Evolutionary conservation across 2,797 vertebrate genomes (phyloP).

Genomic region (Amphiprion clarkii): DNA sequence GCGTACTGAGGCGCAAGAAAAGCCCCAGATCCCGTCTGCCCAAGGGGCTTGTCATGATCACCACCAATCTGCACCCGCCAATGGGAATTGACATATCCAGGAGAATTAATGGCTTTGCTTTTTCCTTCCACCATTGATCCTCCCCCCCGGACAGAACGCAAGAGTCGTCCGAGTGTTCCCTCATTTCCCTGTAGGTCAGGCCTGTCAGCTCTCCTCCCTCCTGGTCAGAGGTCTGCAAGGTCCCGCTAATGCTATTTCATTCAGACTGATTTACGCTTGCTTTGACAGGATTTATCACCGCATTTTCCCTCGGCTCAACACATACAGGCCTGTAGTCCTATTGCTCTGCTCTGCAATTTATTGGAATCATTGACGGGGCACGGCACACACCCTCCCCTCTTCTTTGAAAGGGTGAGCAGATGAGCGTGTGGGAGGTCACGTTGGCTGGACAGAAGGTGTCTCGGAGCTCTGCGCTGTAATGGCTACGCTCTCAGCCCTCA

Average conservation of each 20-base stretch:
- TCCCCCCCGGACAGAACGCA: conserved; percentile 64
- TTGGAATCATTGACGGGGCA: conserved; percentile 64
- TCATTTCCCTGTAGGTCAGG: conserved; percentile 77
- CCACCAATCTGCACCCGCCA: conserved; percentile 71
- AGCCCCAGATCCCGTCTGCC: conserved; percentile 56
- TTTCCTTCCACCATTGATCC: conserved; percentile 75
- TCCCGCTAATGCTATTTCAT: conserved; percentile 75
- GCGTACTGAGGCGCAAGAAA: conserved; percentile 68
- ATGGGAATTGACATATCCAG: conserved; percentile 79
- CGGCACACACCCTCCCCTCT: conserved; percentile 5
- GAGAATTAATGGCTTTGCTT: conserved; percentile 79
- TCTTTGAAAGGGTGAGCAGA: conserved; percentile 40
- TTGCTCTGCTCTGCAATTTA: conserved; percentile 64
- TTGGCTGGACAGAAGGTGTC: conserved; percentile 69
- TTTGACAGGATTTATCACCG: conserved; percentile 71
- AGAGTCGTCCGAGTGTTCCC: conserved; percentile 61
- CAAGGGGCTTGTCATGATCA: conserved; percentile 73
- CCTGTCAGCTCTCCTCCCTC: conserved; percentile 68
- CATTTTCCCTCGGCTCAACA: conserved; percentile 50
- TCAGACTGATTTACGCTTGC: conserved; percentile 75
- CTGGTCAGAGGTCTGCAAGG: conserved; percentile 66
- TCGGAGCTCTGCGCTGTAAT: conserved; percentile 55
- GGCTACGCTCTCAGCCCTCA: conserved; percentile 53
- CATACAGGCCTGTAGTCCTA: conserved; percentile 40
- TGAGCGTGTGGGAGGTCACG: conserved; percentile 62